These are phyloP conservation scores for Pseudomyrmex cubaensis DNA, from an alignment of 1,140 invertebrate genomes.

Conservation along the genomic window DNA sequence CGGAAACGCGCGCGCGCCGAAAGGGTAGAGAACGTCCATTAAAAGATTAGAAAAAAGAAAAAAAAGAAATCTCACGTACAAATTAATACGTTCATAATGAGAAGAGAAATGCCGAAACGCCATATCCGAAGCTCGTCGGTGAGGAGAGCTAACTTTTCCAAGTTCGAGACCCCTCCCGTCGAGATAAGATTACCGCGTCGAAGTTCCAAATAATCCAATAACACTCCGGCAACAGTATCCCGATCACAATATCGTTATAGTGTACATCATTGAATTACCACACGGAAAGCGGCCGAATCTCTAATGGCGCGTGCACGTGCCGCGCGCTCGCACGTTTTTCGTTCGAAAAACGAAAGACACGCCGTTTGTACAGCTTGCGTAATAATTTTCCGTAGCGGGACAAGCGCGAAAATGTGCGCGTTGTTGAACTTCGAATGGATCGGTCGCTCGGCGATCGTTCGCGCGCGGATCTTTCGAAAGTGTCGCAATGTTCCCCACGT, in stretches of 20 bases:
- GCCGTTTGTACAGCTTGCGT: neutral
- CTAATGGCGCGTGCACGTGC: neutral
- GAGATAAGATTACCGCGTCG: slow-evolving; percentile 38
- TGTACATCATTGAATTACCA: neutral
- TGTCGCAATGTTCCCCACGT: neutral
- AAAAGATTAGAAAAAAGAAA: slow-evolving; percentile 19
- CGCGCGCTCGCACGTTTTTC: too few species aligned
- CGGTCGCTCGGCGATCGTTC: neutral
- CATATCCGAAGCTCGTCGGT: slow-evolving; percentile 15
- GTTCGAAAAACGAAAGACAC: neutral
- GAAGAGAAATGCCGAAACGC: neutral
- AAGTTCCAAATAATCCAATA: slow-evolving; percentile 40
- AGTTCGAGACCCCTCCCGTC: neutral
- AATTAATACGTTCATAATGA: too few species aligned
- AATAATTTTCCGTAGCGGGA: too few species aligned
- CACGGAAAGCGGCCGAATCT: neutral
- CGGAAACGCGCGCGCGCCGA: neutral
- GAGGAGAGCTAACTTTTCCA: slow-evolving; percentile 26
- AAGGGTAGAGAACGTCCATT: neutral
- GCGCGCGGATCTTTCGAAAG: neutral
- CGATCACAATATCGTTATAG: slow-evolving; percentile 22
- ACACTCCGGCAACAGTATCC: slow-evolving; percentile 9
- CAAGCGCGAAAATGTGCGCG: too few species aligned
- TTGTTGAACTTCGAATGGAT: neutral
- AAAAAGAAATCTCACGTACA: neutral